Conservation (phyloP, 2,888 invertebrate genomes). For the Silvanus unidentatus region DNA sequence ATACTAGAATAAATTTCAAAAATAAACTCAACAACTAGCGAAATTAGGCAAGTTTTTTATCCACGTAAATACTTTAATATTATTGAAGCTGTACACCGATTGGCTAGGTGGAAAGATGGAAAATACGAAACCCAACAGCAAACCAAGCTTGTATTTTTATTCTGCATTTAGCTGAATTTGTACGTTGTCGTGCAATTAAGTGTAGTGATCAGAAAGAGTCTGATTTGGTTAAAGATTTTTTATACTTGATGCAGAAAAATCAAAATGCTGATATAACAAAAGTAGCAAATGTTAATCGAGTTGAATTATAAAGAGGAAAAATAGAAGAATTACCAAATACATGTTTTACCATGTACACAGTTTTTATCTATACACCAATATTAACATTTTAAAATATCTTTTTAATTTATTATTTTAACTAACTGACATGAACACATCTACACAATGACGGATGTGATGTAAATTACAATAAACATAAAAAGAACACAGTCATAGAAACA, state of each 20-base stretch:
- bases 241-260: constrained; percentile 2
- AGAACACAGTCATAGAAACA: too few relatives aligned
- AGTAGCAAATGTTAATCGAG: constrained; percentile 4
- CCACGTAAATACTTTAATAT: too few relatives aligned
- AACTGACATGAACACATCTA: too few relatives aligned
- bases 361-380: too few relatives aligned
- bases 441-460: too few relatives aligned
- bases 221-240: constrained; percentile 2
- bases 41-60: too few relatives aligned
- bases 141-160: constrained; percentile 2
- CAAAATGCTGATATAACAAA: constrained; percentile 5
- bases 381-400: too few relatives aligned
- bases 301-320: constrained; percentile 1
- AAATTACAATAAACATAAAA: too few relatives aligned
- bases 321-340: constrained; percentile 4
- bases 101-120: neutral
- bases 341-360: too few relatives aligned
- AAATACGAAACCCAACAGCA: neutral
- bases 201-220: neutral
- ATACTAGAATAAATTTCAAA: too few relatives aligned
- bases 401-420: too few relatives aligned
- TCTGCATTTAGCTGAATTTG: neutral
- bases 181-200: constrained; percentile 1
- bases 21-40: too few relatives aligned
- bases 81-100: neutral